Percentiles rank a stretch among this genome's conserved stretches.
Conservation (phyloP, 2,797 vertebrate genomes). For the Helostoma temminkii region DNA sequence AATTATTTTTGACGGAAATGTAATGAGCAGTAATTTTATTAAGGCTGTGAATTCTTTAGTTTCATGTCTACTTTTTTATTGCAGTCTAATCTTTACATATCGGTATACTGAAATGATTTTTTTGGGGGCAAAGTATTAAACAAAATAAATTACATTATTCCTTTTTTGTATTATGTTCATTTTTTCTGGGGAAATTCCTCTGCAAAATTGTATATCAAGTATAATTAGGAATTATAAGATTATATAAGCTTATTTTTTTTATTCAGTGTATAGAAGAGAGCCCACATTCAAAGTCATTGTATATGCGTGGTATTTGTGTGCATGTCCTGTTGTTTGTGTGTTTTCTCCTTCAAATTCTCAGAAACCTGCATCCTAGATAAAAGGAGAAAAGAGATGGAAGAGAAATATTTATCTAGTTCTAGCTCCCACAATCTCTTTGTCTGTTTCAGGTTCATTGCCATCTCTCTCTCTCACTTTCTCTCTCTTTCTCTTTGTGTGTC, state of each 20-base stretch:
- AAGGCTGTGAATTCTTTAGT: neutral
- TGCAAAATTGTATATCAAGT: too few species aligned
- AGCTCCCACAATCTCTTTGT: constrained; percentile 42
- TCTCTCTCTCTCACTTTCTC: constrained; percentile 14
- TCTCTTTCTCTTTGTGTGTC: constrained; percentile 11
- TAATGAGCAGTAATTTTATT: neutral
- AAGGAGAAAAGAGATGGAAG: constrained; percentile 61
- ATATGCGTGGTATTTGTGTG: neutral
- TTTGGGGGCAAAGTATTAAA: too few species aligned
- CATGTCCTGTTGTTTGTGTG: constrained; percentile 5
- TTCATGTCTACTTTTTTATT: neutral
- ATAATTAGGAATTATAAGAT: too few species aligned
- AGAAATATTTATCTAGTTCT: constrained; percentile 67
- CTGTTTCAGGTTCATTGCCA: constrained; percentile 41
- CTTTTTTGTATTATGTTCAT: neutral
- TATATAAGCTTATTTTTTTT: too few species aligned
- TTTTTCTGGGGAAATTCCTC: neutral
- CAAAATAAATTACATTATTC: neutral
- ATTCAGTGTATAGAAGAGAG: neutral
- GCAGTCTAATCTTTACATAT: neutral
- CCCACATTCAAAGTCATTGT: neutral
- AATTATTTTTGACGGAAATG: neutral
- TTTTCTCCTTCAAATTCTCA: constrained; percentile 40
- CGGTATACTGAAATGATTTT: too few species aligned
- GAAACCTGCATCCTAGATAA: constrained; percentile 55